These are phyloP conservation scores for Sarcophaga carnaria DNA, from an alignment of 2,888 invertebrate species.

Conservation along the genomic window DNA sequence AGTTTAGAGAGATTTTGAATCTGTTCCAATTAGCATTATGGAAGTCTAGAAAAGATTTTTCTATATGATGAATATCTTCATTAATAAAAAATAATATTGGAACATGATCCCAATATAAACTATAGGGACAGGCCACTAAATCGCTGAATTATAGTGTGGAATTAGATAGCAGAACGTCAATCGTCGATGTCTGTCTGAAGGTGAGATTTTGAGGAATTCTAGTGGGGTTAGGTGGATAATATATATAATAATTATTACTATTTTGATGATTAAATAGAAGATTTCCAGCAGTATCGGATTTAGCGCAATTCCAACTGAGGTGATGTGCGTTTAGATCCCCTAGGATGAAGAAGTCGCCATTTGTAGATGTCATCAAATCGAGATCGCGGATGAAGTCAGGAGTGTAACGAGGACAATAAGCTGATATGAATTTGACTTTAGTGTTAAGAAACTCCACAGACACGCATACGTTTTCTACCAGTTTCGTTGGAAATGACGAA, in stretches of 20 bases:
- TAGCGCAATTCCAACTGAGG: background rate
- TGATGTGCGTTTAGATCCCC: background rate
- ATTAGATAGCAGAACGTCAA: background rate
- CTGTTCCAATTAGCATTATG: background rate
- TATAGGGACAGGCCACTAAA: background rate
- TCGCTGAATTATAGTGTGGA: background rate
- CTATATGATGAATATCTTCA: background rate
- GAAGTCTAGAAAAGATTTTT: background rate
- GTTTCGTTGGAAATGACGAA: background rate
- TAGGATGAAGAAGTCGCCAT: background rate
- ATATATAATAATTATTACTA: background rate
- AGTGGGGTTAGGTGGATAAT: conserved; percentile 9
- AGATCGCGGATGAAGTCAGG: background rate
- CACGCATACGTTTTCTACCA: background rate
- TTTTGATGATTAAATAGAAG: background rate
- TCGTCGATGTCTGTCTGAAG: background rate
- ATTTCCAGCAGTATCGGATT: background rate
- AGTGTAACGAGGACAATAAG: background rate
- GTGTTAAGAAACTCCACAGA: background rate
- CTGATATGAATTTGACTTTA: background rate
- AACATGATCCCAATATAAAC: background rate
- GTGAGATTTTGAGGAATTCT: background rate
- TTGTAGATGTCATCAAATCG: background rate
- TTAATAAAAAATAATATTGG: background rate
- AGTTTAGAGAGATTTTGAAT: no score